Evolutionary conservation across 2,113 vertebrate species (phyloP).

Genomic region (Saguinus imperator): DNA sequence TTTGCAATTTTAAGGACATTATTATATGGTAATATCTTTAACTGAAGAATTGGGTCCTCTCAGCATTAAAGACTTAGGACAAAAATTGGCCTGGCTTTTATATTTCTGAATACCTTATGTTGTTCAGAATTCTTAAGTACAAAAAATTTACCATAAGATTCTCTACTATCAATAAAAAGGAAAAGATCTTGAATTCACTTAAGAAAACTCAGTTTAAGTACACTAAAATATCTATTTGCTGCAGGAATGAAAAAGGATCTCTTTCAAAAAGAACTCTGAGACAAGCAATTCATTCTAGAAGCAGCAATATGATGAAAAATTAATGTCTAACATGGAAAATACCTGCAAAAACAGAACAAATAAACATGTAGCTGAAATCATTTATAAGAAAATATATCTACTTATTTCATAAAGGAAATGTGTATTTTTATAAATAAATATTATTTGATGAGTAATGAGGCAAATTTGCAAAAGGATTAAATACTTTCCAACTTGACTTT

Average conservation of each 20-base stretch:
- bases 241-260: not conserved
- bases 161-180: not conserved
- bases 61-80: slow-evolving; percentile 74
- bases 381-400: slow-evolving; percentile 55
- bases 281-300: slow-evolving; percentile 48
- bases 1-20: slow-evolving; percentile 72
- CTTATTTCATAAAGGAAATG: slow-evolving; percentile 57
- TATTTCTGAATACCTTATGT: slow-evolving; percentile 64
- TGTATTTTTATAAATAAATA: slow-evolving; percentile 71
- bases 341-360: slow-evolving; percentile 32
- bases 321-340: slow-evolving; percentile 45
- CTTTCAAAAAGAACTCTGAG: slow-evolving; percentile 41
- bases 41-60: slow-evolving; percentile 63
- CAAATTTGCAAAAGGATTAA: slow-evolving; percentile 66
- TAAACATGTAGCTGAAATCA: slow-evolving; percentile 33
- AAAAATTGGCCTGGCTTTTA: slow-evolving; percentile 64
- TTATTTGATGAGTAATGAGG: slow-evolving; percentile 65
- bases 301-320: slow-evolving; percentile 39
- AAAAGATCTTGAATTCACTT: slow-evolving; percentile 31
- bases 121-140: not conserved
- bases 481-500: slow-evolving; percentile 59
- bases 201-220: slow-evolving; percentile 40
- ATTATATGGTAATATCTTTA: slow-evolving; percentile 72
- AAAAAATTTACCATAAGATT: slow-evolving; percentile 18
- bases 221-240: not conserved